These are phyloP conservation scores for Lamproptera curius DNA, from an alignment of 2,888 invertebrate genomes.

Conservation along the genomic window DNA sequence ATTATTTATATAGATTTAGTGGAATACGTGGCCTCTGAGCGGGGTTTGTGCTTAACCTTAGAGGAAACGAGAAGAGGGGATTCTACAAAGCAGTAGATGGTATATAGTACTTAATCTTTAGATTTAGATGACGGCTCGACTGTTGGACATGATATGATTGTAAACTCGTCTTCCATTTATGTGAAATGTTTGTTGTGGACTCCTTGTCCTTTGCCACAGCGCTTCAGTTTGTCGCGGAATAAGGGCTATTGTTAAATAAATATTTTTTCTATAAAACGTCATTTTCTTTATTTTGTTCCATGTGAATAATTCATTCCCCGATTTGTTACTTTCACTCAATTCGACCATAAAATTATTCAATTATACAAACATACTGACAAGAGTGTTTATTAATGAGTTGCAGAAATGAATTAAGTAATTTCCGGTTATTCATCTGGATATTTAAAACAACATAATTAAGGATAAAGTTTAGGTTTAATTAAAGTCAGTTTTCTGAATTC, in stretches of 20 bases:
- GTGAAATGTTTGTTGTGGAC: conserved; percentile 2
- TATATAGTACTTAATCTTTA: not conserved
- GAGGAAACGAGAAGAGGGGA: not conserved
- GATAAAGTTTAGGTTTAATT: no score
- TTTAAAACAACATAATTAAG: no score
- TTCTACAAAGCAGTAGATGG: not conserved
- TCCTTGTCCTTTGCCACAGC: conserved; percentile 1
- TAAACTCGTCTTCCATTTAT: conserved; percentile 11
- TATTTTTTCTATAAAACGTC: not conserved
- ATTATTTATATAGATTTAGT: conserved; percentile 3
- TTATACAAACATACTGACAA: no score
- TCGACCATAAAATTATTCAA: no score
- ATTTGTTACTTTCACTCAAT: no score
- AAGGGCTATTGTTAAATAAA: conserved; percentile 12
- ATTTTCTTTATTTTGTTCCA: no score
- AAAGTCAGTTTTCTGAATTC: no score
- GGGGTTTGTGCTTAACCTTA: not conserved
- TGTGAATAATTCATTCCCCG: no score
- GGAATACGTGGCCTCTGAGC: not conserved
- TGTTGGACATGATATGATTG: conserved; percentile 3
- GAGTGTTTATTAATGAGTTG: no score
- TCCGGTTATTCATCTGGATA: no score
- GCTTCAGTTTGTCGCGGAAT: conserved; percentile 9
- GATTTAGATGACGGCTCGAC: not conserved
- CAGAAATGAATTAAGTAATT: no score